Percentiles rank a stretch among this genome's conserved stretches.
phyloP scores from a whole-genome alignment of 2,888 invertebrate species.

The Philonicus albiceps region DNA sequence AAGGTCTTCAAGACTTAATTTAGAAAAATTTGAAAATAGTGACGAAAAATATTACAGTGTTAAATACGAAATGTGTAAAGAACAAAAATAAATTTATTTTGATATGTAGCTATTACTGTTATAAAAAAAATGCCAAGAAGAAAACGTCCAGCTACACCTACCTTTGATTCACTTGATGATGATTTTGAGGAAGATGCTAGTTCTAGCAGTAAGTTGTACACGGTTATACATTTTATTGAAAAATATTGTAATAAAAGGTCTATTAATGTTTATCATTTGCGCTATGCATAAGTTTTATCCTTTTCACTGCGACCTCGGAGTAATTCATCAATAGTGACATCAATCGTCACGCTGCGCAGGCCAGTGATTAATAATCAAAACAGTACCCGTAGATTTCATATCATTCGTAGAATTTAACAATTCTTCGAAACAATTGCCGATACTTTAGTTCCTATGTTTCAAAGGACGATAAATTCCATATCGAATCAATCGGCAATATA shows the following conservation, averaged over 20 bases:
- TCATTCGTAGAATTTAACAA: no score
- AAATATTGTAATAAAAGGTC: background rate
- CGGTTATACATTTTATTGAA: background rate
- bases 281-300: no score
- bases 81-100: background rate
- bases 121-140: slow-evolving; percentile 54
- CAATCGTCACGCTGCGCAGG: no score
- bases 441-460: no score
- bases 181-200: slow-evolving; percentile 62
- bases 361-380: no score
- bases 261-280: background rate
- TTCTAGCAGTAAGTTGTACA: slow-evolving; percentile 58
- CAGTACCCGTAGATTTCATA: no score
- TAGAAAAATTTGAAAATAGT: background rate
- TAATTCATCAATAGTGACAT: no score
- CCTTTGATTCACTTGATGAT: slow-evolving; percentile 58
- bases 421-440: no score
- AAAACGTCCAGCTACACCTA: slow-evolving; percentile 57
- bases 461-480: no score
- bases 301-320: no score
- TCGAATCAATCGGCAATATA: no score
- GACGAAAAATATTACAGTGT: background rate
- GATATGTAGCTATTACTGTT: background rate
- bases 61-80: background rate
- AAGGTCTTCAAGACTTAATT: background rate